phyloP scores from a whole-genome alignment of 2,113 vertebrate genomes.

The Eidolon helvum region DNA sequence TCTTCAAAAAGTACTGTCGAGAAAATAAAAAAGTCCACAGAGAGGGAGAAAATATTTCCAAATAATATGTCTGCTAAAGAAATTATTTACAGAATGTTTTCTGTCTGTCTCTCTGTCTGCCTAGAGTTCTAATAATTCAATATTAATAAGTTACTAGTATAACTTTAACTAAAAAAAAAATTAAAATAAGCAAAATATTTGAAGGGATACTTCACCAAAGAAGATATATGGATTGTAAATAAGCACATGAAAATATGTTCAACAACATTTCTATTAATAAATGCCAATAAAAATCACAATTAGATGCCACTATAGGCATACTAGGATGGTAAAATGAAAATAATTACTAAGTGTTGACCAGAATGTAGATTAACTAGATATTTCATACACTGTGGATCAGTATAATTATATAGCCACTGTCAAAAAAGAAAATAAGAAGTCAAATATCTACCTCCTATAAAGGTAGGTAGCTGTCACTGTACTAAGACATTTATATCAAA shows the following conservation, averaged over 20 bases:
- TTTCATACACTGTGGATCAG: neutral
- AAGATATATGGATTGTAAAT: neutral
- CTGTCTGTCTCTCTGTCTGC: neutral
- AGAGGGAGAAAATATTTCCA: neutral
- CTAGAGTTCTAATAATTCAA: neutral
- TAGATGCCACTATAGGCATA: neutral
- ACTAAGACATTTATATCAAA: neutral
- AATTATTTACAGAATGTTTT: neutral
- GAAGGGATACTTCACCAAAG: neutral
- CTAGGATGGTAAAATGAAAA: neutral
- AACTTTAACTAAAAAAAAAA: neutral
- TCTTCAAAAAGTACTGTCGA: neutral
- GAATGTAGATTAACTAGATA: neutral
- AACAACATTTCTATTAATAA: neutral
- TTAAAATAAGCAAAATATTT: neutral
- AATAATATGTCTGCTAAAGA: neutral
- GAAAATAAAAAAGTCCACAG: neutral
- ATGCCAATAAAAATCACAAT: neutral
- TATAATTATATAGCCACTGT: neutral
- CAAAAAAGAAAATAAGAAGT: neutral
- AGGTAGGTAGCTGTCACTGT: neutral
- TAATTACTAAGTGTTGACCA: neutral
- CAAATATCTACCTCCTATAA: neutral
- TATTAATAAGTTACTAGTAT: neutral
- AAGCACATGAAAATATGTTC: neutral